Evolutionary conservation across 2,797 vertebrate species (phyloP), one percentile per base, ranked within the genome.

Genomic region (Halcyon smyrnensis): DNA sequence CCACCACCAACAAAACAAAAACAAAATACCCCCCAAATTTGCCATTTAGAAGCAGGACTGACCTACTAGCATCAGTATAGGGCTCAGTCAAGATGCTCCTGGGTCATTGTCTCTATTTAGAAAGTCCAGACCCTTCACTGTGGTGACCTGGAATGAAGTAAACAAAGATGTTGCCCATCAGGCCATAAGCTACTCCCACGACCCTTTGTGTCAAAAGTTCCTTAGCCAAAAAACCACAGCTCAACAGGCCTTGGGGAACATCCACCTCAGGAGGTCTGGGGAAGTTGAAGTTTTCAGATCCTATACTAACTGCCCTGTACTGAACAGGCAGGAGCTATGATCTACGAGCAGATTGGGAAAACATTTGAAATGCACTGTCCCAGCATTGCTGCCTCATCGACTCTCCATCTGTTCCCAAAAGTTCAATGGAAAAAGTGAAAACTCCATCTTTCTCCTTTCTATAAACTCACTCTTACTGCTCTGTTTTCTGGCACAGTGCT

Each of bases 381-480:
- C 87, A 96, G 89, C 77, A 96, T 94, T 67, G 82, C 85, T 94
- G 94, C 67, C 76, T 96, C 95, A 95, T 90, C 12, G 0, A 79
- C 20, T 69, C 85, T 93, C 96, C 96, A 96, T 95, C 96, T 96
- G 95, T 81, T 96, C 69, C 79, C 77, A 84, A 63, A 96, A 90
- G 77, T 80, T 93, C 75, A 95, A 25, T 0, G 28, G 81, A 94
- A 95, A 94, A 88, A 90, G 86, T 62, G 39, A 86, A 95, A 95
- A 67, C 20, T 63, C 36, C 24, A 34, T 79, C 86, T 89, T 93
- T 84, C 78, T 83, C 9, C 62, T 92, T 84, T 84, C 63, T 76
- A 51, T 86, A 92, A 90, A 65, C 54, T 92, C 37, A 23, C 23
- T 93, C 59, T 75, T 62, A 48, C 62, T 67, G 43, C 45, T 60